Evolutionary conservation across 2,113 vertebrate species (phyloP), one percentile per base, ranked within the genome.

Genomic region (Propithecus coquereli): DNA sequence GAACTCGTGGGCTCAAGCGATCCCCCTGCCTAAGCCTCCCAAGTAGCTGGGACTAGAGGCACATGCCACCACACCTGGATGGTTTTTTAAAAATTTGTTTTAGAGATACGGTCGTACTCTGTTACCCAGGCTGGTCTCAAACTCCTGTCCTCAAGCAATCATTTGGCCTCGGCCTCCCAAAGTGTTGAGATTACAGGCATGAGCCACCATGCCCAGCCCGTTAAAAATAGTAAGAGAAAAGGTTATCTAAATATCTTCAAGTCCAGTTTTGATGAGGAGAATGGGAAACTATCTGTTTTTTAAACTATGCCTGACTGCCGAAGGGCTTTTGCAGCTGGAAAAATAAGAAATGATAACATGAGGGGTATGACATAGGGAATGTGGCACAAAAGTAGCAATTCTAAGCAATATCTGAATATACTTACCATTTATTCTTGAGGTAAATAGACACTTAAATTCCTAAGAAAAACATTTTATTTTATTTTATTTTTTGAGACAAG

Each of bases 361-460:
- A 94, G 40, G 23, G 11, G 18, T 86, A 25, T 79, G 50, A 40
- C 23, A 50, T n/a, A 79, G 66, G 89, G 61, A 92, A 57, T 27
- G 34, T 95, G 40, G 92, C 68, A 81, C 23, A 94, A 57, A 95
- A 89, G 61, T 61, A 84, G 84, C 34, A 90, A 59, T 93, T 92
- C 34, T 32, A 91, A 65, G 57, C 50, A 90, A 6, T 68, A 50
- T 61, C 30, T 96, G 85, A 83, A 91, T 54, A 81, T 76, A 66
- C 25, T 77, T 96, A 88, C 25, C 11, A 30, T 52, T 91, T 90
- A 74, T 94, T 95, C 25, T 54, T 86, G 17, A 93, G 79, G 52
- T 79, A 87, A 84, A 84, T 57, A 91, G 57, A 90, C 14, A 37
- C 52, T 71, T 71, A 77, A 77, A 40, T 77, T 89, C 27, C 59